Evolutionary conservation across 2,888 invertebrate species (phyloP).

Genomic region (Copidosoma aretas): DNA sequence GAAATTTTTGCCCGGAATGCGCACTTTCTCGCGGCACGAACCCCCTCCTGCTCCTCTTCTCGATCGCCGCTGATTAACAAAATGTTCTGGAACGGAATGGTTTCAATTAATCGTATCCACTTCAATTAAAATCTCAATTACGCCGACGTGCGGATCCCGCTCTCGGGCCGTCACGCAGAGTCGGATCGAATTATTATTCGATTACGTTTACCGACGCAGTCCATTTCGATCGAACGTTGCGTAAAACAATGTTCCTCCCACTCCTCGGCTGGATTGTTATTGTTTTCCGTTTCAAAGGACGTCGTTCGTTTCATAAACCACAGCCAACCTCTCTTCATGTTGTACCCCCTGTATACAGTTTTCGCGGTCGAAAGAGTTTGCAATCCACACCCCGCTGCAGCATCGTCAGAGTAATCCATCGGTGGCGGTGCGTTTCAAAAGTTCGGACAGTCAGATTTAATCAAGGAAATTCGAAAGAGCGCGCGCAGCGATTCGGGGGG

Average conservation of each 20-base stretch:
- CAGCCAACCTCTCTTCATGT: too few relatives aligned
- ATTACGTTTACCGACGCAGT: constrained; percentile 14
- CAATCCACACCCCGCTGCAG: too few relatives aligned
- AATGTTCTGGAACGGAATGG: neutral
- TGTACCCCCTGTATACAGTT: too few relatives aligned
- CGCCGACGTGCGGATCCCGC: constrained; percentile 7
- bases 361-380: too few relatives aligned
- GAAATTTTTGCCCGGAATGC: neutral
- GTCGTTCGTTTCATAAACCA: too few relatives aligned
- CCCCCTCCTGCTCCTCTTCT: neutral
- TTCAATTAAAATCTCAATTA: constrained; percentile 31
- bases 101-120: constrained; percentile 24
- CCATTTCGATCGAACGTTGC: constrained; percentile 17
- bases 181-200: constrained; percentile 26
- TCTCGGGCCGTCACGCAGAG: constrained; percentile 3
- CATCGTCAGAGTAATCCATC: too few relatives aligned
- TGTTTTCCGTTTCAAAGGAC: neutral
- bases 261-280: constrained; percentile 6
- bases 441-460: too few relatives aligned
- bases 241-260: neutral
- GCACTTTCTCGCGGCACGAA: constrained; percentile 8
- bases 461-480: too few relatives aligned
- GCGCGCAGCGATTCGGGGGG: too few relatives aligned
- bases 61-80: constrained; percentile 13
- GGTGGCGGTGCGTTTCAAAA: too few relatives aligned